phyloP scores from a whole-genome alignment of 2,888 invertebrate genomes.

The Nomada fabriciana region DNA sequence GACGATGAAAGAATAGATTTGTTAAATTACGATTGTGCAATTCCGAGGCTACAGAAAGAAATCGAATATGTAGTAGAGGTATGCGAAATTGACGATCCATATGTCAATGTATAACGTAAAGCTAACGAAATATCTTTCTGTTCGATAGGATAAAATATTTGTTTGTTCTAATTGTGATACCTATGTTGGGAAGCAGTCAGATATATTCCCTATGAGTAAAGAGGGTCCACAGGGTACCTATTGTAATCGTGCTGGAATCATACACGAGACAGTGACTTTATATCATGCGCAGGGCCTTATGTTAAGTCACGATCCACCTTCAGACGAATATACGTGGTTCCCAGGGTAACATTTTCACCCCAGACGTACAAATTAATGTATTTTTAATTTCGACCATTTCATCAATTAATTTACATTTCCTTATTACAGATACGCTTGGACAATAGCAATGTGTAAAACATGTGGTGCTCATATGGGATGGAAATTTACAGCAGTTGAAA shows the following conservation, averaged over 20 bases:
- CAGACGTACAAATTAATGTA: not conserved
- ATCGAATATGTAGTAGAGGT: conserved; percentile 83
- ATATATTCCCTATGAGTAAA: conserved; percentile 92
- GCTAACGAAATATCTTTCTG: conserved; percentile 34
- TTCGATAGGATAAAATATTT: conserved; percentile 80
- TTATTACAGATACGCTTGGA: conserved; percentile 90
- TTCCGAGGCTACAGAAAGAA: conserved; percentile 88
- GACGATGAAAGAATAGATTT: conserved; percentile 88
- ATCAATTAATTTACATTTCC: not conserved
- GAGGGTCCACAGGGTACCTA: conserved; percentile 93
- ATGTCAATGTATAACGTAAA: not conserved
- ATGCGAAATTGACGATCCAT: conserved; percentile 2
- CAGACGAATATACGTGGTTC: conserved; percentile 93
- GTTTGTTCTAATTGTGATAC: conserved; percentile 85
- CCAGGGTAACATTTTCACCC: conserved; percentile 87
- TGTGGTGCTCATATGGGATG: conserved; percentile 92
- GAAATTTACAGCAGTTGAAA: conserved; percentile 89
- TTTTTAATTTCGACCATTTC: not conserved
- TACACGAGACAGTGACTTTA: conserved; percentile 93
- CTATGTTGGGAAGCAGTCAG: conserved; percentile 87
- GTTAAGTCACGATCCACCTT: conserved; percentile 86
- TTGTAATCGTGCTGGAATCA: conserved; percentile 91
- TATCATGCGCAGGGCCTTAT: conserved; percentile 85
- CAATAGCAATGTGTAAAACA: conserved; percentile 88
- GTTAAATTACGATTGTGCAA: conserved; percentile 88